Evolutionary conservation across 2,113 vertebrate species (phyloP).

Genomic region (Rhinopomastus cyanomelas): DNA sequence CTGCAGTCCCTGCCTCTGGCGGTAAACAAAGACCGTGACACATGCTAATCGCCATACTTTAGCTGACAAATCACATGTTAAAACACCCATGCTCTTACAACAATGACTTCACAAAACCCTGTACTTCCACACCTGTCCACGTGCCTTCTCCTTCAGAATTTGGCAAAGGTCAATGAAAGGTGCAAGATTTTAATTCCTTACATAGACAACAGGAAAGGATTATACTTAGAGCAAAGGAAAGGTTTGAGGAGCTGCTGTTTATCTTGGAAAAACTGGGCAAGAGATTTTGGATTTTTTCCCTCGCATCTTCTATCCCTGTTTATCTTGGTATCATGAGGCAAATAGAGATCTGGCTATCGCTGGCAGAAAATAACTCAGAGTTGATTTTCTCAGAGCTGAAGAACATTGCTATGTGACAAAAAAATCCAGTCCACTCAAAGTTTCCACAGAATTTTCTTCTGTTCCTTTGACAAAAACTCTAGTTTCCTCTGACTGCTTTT

Average conservation of each 20-base stretch:
- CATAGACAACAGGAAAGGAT: not conserved
- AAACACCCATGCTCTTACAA: no score
- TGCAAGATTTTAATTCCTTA: not conserved
- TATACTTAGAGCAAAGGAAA: not conserved
- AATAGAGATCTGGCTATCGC: fast-evolving
- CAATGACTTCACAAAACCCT: no score
- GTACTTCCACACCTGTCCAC: no score
- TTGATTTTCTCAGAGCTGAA: not conserved
- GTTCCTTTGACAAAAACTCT: not conserved
- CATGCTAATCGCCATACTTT: no score
- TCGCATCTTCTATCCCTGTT: not conserved
- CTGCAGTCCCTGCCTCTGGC: no score
- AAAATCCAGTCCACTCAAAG: not conserved
- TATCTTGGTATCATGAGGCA: fast-evolving
- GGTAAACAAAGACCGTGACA: no score
- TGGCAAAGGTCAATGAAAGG: not conserved
- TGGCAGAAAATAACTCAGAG: not conserved
- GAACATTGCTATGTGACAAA: not conserved
- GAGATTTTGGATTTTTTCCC: not conserved
- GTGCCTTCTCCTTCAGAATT: not conserved
- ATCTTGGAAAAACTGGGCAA: not conserved
- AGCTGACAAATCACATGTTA: no score
- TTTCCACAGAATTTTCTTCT: not conserved
- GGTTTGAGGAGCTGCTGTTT: not conserved
- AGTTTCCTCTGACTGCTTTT: not conserved